Percentiles rank a stretch among this genome's conserved stretches.
phyloP scores from a whole-genome alignment of 2,113 vertebrate species.

The Alaudala cheleensis region DNA sequence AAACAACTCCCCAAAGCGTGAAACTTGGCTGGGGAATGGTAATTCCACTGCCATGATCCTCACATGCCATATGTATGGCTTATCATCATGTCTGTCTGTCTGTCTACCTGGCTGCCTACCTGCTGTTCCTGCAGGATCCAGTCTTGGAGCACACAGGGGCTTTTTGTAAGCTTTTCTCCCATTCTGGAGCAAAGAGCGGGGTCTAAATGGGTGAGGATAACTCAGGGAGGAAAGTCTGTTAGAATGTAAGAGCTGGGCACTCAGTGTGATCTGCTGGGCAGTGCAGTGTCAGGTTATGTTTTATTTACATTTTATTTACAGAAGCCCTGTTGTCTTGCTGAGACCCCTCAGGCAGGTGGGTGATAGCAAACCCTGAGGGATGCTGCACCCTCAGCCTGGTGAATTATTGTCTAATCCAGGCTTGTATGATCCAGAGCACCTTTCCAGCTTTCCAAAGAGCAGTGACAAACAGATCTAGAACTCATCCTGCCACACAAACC shows the following conservation, averaged over 20 bases:
- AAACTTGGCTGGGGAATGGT: conserved; percentile 61
- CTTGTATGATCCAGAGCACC: neutral
- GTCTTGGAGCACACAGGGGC: neutral
- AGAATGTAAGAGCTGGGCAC: neutral
- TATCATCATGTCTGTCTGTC: conserved; percentile 30
- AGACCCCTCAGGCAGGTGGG: neutral
- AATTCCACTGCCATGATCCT: conserved; percentile 64
- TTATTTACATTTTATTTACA: neutral
- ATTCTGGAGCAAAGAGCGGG: neutral
- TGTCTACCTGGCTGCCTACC: conserved; percentile 55
- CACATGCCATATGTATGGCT: conserved; percentile 57
- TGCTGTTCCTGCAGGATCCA: neutral
- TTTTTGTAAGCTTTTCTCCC: neutral
- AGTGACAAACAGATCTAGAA: neutral
- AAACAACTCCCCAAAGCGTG: conserved; percentile 68
- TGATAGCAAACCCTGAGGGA: neutral
- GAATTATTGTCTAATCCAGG: neutral
- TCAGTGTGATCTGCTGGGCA: rapidly evolving
- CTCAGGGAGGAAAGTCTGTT: neutral
- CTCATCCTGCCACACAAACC: neutral
- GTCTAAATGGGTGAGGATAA: neutral
- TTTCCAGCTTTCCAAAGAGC: neutral
- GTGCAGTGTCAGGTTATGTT: rapidly evolving
- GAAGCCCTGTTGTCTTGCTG: neutral
- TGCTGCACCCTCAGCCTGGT: neutral